phyloP scores from a whole-genome alignment of 1,140 invertebrate species.

The Archivesica marissinica region DNA sequence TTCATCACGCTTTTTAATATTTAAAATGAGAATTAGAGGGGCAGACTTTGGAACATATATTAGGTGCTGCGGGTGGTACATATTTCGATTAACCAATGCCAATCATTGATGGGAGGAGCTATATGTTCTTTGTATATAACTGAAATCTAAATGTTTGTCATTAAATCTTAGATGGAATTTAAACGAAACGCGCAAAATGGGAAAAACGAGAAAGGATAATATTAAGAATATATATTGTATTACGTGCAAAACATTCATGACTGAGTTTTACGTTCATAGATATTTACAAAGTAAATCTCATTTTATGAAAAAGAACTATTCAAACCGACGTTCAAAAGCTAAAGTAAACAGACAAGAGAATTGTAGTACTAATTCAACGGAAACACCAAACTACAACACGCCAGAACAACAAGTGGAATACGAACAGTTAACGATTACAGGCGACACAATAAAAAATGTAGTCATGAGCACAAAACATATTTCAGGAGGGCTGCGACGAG shows the following conservation, averaged over 20 bases:
- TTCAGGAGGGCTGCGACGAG: background rate
- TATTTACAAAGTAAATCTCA: conserved; percentile 26
- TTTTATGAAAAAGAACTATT: background rate
- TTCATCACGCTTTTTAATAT: background rate
- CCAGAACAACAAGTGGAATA: background rate
- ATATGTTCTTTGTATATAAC: background rate
- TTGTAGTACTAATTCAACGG: background rate
- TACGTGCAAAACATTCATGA: background rate
- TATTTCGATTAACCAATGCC: background rate
- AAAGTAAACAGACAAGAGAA: background rate
- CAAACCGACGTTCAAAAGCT: background rate
- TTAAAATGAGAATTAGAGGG: background rate
- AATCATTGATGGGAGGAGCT: background rate
- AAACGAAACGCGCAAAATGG: background rate
- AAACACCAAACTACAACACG: background rate
- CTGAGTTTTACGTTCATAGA: background rate
- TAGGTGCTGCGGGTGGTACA: background rate
- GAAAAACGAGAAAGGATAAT: background rate
- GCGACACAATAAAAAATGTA: background rate
- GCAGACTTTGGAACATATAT: background rate
- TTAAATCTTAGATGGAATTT: background rate
- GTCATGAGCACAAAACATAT: background rate
- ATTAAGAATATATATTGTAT: conserved; percentile 20
- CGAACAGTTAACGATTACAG: background rate
- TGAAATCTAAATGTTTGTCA: background rate